Evolutionary conservation across 1,140 invertebrate genomes (phyloP).

Genomic region (Odontomachus brunneus): DNA sequence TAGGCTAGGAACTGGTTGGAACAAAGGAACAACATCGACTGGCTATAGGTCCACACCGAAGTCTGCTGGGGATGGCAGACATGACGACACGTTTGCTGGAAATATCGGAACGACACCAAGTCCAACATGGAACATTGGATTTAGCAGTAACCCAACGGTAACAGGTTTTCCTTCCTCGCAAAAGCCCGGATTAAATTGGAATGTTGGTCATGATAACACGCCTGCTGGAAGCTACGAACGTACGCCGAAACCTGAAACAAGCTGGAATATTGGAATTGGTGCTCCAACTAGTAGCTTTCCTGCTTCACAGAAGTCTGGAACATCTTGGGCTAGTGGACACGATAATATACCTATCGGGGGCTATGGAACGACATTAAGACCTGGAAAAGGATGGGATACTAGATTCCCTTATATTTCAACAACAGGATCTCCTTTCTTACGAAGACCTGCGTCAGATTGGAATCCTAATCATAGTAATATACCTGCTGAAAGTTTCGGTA

Average conservation of each 20-base stretch:
- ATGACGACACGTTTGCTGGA: background rate
- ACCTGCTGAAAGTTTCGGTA: background rate
- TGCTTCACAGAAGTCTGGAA: background rate
- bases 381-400: conserved; percentile 1
- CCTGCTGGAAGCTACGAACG: background rate
- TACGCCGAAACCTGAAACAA: background rate
- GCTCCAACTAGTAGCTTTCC: background rate
- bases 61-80: background rate
- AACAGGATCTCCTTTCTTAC: background rate
- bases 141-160: conserved; percentile 13
- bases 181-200: conserved; percentile 26
- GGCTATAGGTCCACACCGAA: background rate
- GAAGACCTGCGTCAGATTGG: background rate
- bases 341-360: too few relatives aligned
- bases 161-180: background rate
- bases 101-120: background rate
- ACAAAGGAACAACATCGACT: background rate
- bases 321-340: background rate
- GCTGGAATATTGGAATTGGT: background rate
- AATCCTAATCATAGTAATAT: background rate
- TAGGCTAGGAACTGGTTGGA: background rate
- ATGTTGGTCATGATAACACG: background rate
- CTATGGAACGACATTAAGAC: background rate
- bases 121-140: background rate
- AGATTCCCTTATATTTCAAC: conserved; percentile 15